These are phyloP conservation scores for Falco concolor DNA, from an alignment of 2,797 vertebrate genomes.

Conservation along the genomic window DNA sequence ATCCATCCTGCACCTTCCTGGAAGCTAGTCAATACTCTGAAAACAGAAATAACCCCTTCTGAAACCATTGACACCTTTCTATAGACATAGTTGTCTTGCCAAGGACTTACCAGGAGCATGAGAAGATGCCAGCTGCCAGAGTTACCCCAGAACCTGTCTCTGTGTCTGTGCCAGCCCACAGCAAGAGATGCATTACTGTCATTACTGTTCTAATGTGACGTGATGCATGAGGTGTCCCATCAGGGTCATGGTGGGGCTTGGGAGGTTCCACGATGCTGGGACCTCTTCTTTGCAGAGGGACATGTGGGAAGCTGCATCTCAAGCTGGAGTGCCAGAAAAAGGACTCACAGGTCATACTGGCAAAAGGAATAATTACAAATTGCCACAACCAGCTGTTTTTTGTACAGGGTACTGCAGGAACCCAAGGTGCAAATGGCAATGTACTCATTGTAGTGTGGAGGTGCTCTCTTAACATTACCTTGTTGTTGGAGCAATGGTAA, in stretches of 20 bases:
- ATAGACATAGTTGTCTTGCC: not conserved
- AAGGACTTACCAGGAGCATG: not conserved
- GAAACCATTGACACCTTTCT: not conserved
- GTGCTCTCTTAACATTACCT: not conserved
- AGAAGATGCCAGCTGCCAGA: not conserved
- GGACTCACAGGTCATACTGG: not conserved
- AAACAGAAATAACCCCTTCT: not conserved
- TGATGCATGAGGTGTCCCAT: not conserved
- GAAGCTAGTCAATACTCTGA: not conserved
- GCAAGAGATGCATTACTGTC: not conserved
- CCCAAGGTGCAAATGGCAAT: not conserved
- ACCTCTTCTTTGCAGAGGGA: not conserved
- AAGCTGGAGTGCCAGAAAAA: not conserved
- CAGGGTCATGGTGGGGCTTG: not conserved
- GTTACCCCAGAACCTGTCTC: not conserved
- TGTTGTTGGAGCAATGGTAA: not conserved
- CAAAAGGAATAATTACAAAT: not conserved
- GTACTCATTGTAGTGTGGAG: rapidly evolving
- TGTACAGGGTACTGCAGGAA: not conserved
- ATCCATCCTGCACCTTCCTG: not conserved
- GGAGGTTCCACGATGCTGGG: not conserved
- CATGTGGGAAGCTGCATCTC: rapidly evolving
- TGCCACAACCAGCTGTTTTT: not conserved
- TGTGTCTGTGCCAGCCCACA: not conserved
- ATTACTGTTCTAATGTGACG: not conserved